phyloP scores from a whole-genome alignment of 2,888 invertebrate species.

The Lasioglossum oenotherae region DNA sequence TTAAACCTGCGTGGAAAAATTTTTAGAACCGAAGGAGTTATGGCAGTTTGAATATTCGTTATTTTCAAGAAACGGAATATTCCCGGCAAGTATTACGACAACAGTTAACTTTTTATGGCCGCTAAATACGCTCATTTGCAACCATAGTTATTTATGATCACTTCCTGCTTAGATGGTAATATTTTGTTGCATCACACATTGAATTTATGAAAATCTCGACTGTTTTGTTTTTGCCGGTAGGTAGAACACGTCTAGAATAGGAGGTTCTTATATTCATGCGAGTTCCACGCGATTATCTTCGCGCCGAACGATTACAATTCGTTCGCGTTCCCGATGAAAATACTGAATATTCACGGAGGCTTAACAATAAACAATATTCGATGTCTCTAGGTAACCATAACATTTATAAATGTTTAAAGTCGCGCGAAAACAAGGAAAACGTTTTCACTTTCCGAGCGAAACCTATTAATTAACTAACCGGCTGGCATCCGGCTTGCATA shows the following conservation, averaged over 20 bases:
- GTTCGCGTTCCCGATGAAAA: too few relatives aligned
- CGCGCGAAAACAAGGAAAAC: neutral
- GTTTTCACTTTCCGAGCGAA: constrained; percentile 44
- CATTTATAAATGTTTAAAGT: neutral
- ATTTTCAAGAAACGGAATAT: neutral
- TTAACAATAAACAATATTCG: neutral
- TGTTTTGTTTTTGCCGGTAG: neutral
- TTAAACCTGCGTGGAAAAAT: neutral
- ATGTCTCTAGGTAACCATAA: neutral
- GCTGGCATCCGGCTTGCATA: constrained; percentile 44
- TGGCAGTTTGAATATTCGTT: neutral
- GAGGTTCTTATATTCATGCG: neutral
- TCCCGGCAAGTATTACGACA: neutral
- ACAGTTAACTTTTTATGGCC: neutral
- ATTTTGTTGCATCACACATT: neutral
- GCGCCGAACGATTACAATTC: neutral
- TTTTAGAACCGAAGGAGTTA: neutral
- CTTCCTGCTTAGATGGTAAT: neutral
- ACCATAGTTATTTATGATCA: neutral
- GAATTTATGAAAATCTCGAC: neutral
- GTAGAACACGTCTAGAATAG: neutral
- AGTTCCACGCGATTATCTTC: neutral
- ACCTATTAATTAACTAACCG: constrained; percentile 50
- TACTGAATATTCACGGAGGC: neutral
- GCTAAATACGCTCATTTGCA: neutral